A percentile compares a stretch with the other conserved stretches of the same genome.
These are phyloP conservation scores for Thumatha senex DNA, from an alignment of 2,888 invertebrate species.

Conservation along the genomic window DNA sequence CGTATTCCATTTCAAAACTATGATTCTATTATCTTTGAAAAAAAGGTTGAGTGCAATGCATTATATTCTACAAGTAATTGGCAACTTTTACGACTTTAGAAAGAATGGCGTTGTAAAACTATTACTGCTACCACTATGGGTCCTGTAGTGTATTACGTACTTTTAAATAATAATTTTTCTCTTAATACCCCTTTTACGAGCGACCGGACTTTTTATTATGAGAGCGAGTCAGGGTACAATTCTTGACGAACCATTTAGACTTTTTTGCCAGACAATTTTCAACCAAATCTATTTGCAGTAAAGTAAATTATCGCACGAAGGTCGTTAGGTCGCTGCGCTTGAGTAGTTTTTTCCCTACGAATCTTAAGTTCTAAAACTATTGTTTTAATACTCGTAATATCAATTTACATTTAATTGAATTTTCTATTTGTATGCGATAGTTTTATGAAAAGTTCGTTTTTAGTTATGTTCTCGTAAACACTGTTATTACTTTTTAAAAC, in stretches of 20 bases:
- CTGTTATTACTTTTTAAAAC: not conserved
- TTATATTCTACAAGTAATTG: conserved; percentile 14
- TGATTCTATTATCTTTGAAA: not conserved
- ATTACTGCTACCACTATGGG: conserved; percentile 42
- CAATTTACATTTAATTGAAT: not conserved
- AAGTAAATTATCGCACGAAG: not conserved
- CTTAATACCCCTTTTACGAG: conserved; percentile 33
- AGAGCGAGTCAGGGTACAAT: not conserved
- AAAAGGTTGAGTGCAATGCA: not conserved
- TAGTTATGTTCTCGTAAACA: not conserved
- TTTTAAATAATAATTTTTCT: conserved; percentile 37
- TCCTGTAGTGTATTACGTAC: conserved; percentile 36
- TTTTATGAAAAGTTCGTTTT: not conserved
- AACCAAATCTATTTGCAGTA: not conserved
- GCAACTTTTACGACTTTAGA: conserved; percentile 29
- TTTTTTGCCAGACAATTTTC: not conserved
- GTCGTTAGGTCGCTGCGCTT: not conserved
- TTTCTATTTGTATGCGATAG: not conserved
- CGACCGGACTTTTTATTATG: conserved; percentile 15
- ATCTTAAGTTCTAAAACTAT: not conserved
- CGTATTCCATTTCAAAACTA: not conserved
- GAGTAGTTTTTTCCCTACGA: not conserved
- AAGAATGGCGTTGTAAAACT: conserved; percentile 37
- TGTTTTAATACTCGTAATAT: not conserved
- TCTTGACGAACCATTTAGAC: too few species aligned